phyloP scores from a whole-genome alignment of 2,797 vertebrate genomes.

The Kryptolebias ocellatus region DNA sequence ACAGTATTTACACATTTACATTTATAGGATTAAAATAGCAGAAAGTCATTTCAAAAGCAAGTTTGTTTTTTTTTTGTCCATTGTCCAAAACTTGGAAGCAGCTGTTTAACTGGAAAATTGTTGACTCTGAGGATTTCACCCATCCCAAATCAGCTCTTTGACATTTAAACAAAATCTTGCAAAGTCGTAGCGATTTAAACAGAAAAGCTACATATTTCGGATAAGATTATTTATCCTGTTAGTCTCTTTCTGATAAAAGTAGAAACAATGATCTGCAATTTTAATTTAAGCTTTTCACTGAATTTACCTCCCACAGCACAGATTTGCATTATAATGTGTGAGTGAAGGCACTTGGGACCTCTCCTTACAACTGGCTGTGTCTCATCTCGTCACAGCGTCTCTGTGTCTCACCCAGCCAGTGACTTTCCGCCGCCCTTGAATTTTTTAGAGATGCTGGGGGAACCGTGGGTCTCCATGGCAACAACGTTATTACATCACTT shows the following conservation, averaged over 20 bases:
- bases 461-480: conserved; percentile 80
- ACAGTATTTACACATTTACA: neutral
- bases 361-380: neutral
- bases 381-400: conserved; percentile 32
- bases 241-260: neutral
- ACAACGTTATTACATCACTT: conserved; percentile 83
- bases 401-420: conserved; percentile 55
- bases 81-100: neutral
- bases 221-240: neutral
- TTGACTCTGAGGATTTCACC: conserved; percentile 24
- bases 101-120: conserved; percentile 35
- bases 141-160: conserved; percentile 24
- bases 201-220: neutral
- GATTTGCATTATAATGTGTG: conserved; percentile 3
- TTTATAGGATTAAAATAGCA: conserved; percentile 20
- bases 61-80: conserved; percentile 16
- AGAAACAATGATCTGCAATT: neutral
- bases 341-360: conserved; percentile 1
- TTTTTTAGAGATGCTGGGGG: conserved; percentile 75
- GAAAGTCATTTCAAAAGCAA: conserved; percentile 26
- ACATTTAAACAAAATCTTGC: conserved; percentile 20
- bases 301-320: no score
- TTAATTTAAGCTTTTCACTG: neutral
- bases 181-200: conserved; percentile 24
- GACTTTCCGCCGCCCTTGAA: conserved; percentile 83